These are phyloP conservation scores for Stenodera caucasica DNA, from an alignment of 2,888 invertebrate genomes.

Conservation along the genomic window DNA sequence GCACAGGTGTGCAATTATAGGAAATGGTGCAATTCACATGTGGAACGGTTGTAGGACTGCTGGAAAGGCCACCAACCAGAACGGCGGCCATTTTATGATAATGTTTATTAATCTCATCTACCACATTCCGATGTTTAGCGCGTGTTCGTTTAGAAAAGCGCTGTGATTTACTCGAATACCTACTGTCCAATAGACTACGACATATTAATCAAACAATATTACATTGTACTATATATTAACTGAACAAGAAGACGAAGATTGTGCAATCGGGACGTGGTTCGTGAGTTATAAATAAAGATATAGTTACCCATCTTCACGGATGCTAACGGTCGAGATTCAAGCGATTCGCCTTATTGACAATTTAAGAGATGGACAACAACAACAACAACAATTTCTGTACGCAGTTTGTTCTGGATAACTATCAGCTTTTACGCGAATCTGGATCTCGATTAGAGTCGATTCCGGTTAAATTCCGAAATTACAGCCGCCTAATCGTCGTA, in stretches of 20 bases:
- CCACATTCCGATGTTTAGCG: constrained; percentile 31
- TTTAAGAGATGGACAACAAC: constrained; percentile 39
- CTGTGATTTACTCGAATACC: constrained; percentile 36
- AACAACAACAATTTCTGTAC: constrained; percentile 38
- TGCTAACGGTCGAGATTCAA: constrained; percentile 40
- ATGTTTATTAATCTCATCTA: constrained; percentile 39
- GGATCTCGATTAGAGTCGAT: neutral
- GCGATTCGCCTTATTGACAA: constrained; percentile 44
- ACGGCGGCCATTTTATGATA: constrained; percentile 39
- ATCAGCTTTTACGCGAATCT: too few relatives aligned
- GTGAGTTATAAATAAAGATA: constrained; percentile 49
- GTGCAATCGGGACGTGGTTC: constrained; percentile 37
- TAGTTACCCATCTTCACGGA: constrained; percentile 44
- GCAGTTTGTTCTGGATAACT: constrained; percentile 44
- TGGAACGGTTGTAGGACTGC: too few relatives aligned
- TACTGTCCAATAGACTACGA: constrained; percentile 37
- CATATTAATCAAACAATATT: constrained; percentile 41
- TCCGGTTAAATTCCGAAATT: constrained; percentile 17
- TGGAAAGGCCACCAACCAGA: constrained; percentile 40
- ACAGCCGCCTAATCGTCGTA: constrained; percentile 34
- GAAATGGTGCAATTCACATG: too few relatives aligned
- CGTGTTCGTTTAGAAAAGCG: constrained; percentile 22
- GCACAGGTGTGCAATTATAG: too few relatives aligned
- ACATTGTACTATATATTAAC: constrained; percentile 37
- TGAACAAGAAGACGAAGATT: constrained; percentile 29